Evolutionary conservation across 2,113 vertebrate species (phyloP).

Genomic region (Patagioenas fasciata): DNA sequence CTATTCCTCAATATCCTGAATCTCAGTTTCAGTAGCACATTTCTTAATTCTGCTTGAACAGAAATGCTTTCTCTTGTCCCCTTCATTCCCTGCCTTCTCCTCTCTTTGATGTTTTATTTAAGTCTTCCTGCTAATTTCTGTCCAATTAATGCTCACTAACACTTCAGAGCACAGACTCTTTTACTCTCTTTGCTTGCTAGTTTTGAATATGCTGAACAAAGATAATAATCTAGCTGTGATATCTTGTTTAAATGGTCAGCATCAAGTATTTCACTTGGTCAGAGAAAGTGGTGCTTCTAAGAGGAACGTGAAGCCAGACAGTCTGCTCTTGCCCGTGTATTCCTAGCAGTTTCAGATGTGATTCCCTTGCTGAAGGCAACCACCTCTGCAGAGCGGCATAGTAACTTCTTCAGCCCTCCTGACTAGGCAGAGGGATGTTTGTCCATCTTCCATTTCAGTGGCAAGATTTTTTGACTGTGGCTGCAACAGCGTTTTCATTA

Average conservation of each 20-base stretch:
- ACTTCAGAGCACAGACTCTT: rapidly evolving
- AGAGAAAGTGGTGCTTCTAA: neutral
- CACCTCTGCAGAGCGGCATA: rapidly evolving
- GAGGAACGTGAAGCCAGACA: neutral
- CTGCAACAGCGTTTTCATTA: neutral
- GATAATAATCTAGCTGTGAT: neutral
- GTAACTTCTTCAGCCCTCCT: neutral
- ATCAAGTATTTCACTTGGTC: neutral
- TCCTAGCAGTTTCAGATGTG: neutral
- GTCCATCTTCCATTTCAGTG: neutral
- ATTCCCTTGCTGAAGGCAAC: neutral
- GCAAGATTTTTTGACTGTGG: neutral
- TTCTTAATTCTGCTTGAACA: neutral
- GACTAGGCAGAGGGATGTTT: neutral
- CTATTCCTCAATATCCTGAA: rapidly evolving
- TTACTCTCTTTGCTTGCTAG: neutral
- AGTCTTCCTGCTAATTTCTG: neutral
- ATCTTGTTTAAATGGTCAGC: neutral
- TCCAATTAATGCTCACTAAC: neutral
- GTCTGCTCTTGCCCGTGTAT: neutral
- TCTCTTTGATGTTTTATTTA: neutral
- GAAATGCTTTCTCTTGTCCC: neutral
- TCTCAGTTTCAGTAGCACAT: rapidly evolving
- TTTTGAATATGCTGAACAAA: neutral
- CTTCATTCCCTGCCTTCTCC: rapidly evolving